Evolutionary conservation across 2,888 invertebrate species (phyloP).

Genomic region (Andrena fulva): DNA sequence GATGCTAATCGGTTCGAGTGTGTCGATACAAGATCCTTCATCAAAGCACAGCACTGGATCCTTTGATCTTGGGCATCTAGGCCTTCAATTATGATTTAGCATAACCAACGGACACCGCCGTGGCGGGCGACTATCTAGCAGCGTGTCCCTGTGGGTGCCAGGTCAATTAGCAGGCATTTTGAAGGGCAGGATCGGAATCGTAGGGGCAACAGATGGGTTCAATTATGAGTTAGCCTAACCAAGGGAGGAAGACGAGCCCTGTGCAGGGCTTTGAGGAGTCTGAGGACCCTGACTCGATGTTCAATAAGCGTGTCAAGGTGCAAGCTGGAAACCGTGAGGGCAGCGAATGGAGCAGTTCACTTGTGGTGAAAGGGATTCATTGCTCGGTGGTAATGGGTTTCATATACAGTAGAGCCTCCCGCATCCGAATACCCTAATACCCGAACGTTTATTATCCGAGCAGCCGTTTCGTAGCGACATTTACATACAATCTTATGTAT

Average conservation of each 20-base stretch:
- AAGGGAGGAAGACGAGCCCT: background rate
- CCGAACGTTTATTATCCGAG: too few species aligned
- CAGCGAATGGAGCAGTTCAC: too few species aligned
- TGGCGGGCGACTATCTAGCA: background rate
- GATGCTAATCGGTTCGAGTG: slow-evolving; percentile 65
- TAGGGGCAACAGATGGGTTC: background rate
- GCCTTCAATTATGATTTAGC: slow-evolving; percentile 58
- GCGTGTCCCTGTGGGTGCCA: background rate
- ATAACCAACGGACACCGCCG: slow-evolving; percentile 22
- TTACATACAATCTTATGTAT: too few species aligned
- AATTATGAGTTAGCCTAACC: background rate
- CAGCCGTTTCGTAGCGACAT: too few species aligned
- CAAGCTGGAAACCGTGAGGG: too few species aligned
- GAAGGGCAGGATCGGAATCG: background rate
- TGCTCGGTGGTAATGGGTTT: too few species aligned
- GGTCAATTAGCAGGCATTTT: slow-evolving; percentile 14
- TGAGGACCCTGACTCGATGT: background rate
- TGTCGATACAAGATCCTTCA: slow-evolving; percentile 61
- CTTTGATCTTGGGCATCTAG: slow-evolving; percentile 63
- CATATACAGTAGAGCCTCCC: too few species aligned
- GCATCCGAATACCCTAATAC: too few species aligned
- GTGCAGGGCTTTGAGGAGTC: background rate
- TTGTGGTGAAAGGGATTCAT: too few species aligned
- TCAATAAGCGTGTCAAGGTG: too few species aligned
- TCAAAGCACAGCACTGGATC: slow-evolving; percentile 55